A percentile compares a stretch with the other conserved stretches of the same genome.
These are phyloP conservation scores for Helostoma temminkii DNA, from an alignment of 2,797 vertebrate species.

Conservation along the genomic window DNA sequence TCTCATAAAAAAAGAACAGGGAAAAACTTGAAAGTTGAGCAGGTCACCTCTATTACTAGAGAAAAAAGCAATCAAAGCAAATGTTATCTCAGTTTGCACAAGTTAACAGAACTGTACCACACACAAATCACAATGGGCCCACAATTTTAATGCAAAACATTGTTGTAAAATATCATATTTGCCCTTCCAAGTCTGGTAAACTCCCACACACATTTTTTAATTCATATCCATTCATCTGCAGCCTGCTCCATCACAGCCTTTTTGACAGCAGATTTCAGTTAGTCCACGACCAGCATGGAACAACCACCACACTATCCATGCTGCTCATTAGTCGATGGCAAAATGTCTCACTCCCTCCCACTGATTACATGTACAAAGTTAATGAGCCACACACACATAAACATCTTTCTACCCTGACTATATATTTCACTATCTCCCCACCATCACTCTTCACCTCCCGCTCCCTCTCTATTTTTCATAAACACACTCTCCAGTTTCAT, in stretches of 20 bases:
- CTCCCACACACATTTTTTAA: neutral
- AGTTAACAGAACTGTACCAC: too few relatives aligned
- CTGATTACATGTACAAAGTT: conserved; percentile 70
- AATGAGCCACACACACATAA: conserved; percentile 62
- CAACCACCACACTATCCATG: conserved; percentile 13
- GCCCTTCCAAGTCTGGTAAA: too few relatives aligned
- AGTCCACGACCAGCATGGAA: conserved; percentile 24
- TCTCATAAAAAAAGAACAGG: too few relatives aligned
- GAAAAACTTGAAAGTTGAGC: too few relatives aligned
- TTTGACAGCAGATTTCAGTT: conserved; percentile 31
- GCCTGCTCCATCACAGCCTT: conserved; percentile 18
- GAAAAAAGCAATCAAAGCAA: too few relatives aligned
- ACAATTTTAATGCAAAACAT: too few relatives aligned
- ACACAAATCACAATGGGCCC: too few relatives aligned
- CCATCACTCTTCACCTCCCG: conserved; percentile 8
- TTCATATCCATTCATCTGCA: neutral
- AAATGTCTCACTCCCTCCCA: conserved; percentile 59
- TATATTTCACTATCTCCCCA: conserved; percentile 31
- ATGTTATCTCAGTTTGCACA: too few relatives aligned
- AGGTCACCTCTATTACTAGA: too few relatives aligned
- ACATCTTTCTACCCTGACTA: conserved; percentile 38
- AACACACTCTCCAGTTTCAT: conserved; percentile 32
- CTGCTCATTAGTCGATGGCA: conserved; percentile 63
- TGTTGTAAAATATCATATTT: too few relatives aligned
- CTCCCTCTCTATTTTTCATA: conserved; percentile 27